phyloP scores from a whole-genome alignment of 23 tunicate species.

The Clavelina lepadiformis region DNA sequence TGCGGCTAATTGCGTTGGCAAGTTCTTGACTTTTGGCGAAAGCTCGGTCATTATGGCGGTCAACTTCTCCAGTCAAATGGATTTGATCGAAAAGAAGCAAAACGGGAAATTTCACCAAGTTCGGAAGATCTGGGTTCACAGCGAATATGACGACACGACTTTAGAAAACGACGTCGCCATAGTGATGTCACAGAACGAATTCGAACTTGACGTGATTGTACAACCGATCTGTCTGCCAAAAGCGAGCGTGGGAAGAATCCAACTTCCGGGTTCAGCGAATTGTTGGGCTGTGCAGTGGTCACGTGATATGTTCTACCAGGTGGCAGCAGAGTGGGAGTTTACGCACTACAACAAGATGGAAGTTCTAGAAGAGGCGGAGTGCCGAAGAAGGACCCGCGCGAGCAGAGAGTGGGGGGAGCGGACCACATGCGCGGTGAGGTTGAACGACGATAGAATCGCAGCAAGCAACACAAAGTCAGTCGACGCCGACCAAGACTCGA shows the following conservation, averaged over 20 bases:
- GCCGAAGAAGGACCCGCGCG: neutral
- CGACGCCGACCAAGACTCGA: constrained; percentile 17
- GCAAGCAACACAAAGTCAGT: no score
- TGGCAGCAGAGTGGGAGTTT: constrained; percentile 3
- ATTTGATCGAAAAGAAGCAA: neutral
- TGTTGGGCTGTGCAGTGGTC: constrained; percentile 24
- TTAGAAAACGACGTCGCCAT: no score
- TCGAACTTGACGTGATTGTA: neutral
- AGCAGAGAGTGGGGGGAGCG: neutral
- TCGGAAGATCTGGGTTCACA: neutral
- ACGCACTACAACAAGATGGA: neutral
- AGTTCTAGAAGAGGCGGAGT: neutral
- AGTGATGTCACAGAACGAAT: no score
- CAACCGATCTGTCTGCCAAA: neutral
- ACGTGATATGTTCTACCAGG: neutral
- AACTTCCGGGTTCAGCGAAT: neutral
- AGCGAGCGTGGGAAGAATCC: neutral
- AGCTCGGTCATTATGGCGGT: neutral
- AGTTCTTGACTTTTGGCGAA: neutral
- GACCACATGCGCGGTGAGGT: neutral
- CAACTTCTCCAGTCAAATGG: neutral
- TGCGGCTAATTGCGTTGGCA: neutral
- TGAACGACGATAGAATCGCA: neutral
- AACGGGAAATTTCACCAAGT: neutral
- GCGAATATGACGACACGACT: neutral